These are phyloP conservation scores for Holcopasites calliopsidis DNA, from an alignment of 1,140 invertebrate species.

Conservation along the genomic window DNA sequence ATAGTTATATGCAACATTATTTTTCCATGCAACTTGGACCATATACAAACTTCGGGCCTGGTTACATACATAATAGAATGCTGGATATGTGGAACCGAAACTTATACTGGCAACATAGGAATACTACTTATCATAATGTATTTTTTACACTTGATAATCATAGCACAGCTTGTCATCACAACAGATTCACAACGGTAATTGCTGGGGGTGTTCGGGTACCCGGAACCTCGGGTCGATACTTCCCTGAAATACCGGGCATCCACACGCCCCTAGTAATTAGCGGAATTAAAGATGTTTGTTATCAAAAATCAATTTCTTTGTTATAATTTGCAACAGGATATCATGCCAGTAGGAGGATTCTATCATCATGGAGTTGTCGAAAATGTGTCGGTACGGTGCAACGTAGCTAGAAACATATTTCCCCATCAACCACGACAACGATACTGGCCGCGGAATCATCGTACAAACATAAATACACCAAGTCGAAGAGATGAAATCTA, in stretches of 20 bases:
- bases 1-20: slow-evolving; percentile 20
- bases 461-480: neutral
- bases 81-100: slow-evolving; percentile 32
- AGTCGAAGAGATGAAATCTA: slow-evolving; percentile 40
- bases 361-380: slow-evolving; percentile 57
- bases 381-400: slow-evolving; percentile 24
- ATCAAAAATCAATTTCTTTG: slow-evolving; percentile 53
- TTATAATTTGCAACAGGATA: slow-evolving; percentile 56
- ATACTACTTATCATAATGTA: slow-evolving; percentile 44
- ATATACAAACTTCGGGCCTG: slow-evolving; percentile 24
- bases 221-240: too few relatives aligned
- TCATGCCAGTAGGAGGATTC: slow-evolving; percentile 36
- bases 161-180: slow-evolving; percentile 33
- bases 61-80: slow-evolving; percentile 20
- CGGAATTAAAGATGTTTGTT: too few relatives aligned
- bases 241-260: too few relatives aligned
- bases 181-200: slow-evolving; percentile 23
- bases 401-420: slow-evolving; percentile 27
- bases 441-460: neutral
- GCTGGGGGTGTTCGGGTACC: too few relatives aligned
- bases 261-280: too few relatives aligned
- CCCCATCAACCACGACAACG: neutral
- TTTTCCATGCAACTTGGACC: slow-evolving; percentile 5
- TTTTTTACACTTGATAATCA: slow-evolving; percentile 29
- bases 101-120: slow-evolving; percentile 41